Evolutionary conservation across 2,888 invertebrate species (phyloP).

Genomic region (Anoplius nigerrimus): DNA sequence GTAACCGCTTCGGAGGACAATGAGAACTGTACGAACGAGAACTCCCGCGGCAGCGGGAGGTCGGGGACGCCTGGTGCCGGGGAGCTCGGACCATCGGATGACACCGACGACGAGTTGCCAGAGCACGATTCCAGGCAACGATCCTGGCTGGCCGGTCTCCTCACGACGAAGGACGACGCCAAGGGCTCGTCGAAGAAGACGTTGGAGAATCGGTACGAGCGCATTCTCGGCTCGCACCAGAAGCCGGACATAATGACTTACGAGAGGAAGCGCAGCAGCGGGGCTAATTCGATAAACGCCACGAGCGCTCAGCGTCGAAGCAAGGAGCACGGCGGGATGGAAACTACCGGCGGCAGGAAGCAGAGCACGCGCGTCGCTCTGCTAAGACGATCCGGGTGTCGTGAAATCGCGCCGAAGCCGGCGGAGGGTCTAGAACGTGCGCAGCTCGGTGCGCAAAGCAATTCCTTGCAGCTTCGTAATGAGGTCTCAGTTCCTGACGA

Average conservation of each 20-base stretch:
- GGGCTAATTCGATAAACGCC: not conserved
- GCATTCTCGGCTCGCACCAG: constrained; percentile 17
- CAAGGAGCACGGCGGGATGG: constrained; percentile 13
- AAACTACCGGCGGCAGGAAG: constrained; percentile 16
- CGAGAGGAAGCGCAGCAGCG: constrained; percentile 29
- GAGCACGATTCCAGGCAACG: constrained; percentile 24
- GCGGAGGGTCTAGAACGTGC: constrained; percentile 23
- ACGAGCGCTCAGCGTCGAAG: not conserved
- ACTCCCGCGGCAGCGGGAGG: constrained; percentile 3
- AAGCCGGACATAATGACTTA: constrained; percentile 25
- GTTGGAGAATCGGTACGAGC: not conserved
- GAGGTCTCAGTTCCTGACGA: constrained; percentile 60
- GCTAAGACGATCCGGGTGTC: constrained; percentile 24
- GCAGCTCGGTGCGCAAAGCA: constrained; percentile 48
- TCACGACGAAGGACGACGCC: constrained; percentile 18
- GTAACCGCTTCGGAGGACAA: constrained; percentile 35
- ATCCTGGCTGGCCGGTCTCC: constrained; percentile 17
- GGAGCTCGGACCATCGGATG: not conserved
- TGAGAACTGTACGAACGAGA: constrained; percentile 29
- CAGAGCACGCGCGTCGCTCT: constrained; percentile 9
- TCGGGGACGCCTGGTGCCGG: not conserved
- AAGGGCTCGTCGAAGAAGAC: not conserved
- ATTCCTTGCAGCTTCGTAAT: constrained; percentile 50
- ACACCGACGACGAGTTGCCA: constrained; percentile 20
- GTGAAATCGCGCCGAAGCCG: constrained; percentile 4